phyloP scores from a whole-genome alignment of 2,888 invertebrate genomes.

The Napeogenes sylphis region DNA sequence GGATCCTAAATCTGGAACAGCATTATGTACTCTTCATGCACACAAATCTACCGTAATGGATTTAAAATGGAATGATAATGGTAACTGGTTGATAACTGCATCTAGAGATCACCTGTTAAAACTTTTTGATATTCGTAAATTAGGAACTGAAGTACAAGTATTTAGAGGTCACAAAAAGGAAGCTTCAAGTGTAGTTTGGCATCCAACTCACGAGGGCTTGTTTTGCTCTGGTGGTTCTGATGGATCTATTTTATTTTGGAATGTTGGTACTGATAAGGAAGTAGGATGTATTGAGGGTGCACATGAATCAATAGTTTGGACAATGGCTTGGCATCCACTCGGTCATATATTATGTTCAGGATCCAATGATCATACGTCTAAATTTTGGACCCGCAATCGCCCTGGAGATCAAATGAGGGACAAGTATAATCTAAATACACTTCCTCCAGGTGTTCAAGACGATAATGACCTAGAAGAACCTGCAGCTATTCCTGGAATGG shows the following conservation, averaged over 20 bases:
- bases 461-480: conserved; percentile 83
- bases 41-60: conserved; percentile 99
- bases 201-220: conserved; percentile 97
- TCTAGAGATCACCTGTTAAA: conserved; percentile 98
- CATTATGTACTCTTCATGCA: conserved; percentile 97
- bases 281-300: conserved; percentile 98
- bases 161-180: conserved; percentile 99
- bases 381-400: conserved; percentile 99
- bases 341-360: conserved; percentile 99
- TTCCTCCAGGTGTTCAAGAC: conserved; percentile 86
- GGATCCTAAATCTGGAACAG: conserved; percentile 98
- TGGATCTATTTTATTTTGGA: conserved; percentile 99
- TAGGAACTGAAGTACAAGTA: conserved; percentile 96
- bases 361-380: conserved; percentile 99
- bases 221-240: conserved; percentile 99
- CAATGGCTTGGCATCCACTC: conserved; percentile 98
- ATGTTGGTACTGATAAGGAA: conserved; percentile 98
- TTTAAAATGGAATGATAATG: conserved; percentile 99
- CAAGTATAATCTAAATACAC: conserved; percentile 95
- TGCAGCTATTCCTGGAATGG: conserved; percentile 96
- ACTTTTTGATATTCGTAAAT: conserved; percentile 97
- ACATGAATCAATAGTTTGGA: conserved; percentile 99
- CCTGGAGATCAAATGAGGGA: conserved; percentile 99
- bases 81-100: conserved; percentile 99
- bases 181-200: conserved; percentile 98